phyloP scores from a whole-genome alignment of 2,113 vertebrate genomes.

The Osmerus mordax region DNA sequence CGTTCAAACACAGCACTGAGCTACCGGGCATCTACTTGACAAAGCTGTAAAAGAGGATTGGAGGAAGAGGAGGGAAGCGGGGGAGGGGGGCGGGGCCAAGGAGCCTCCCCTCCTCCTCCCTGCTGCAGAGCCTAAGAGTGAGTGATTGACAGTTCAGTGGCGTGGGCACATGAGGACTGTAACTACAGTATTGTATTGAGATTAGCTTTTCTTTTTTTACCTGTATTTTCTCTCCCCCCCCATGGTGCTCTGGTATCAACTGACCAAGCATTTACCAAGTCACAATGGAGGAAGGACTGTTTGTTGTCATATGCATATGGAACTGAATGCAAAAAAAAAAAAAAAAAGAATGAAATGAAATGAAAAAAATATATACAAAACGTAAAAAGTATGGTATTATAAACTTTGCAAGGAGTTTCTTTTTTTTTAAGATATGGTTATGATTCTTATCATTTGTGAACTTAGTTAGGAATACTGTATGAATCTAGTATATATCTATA shows the following conservation, averaged over 20 bases:
- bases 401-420: constrained; percentile 77
- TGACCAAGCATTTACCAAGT: constrained; percentile 81
- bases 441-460: constrained; percentile 77
- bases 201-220: neutral
- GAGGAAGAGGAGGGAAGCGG: constrained; percentile 56
- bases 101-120: constrained; percentile 7
- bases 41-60: constrained; percentile 67
- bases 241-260: constrained; percentile 81
- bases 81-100: constrained; percentile 54
- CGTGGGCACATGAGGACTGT: constrained; percentile 77
- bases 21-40: constrained; percentile 84
- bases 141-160: constrained; percentile 27
- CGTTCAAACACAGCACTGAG: constrained; percentile 76
- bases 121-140: constrained; percentile 53
- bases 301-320: constrained; percentile 69
- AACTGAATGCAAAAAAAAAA: constrained; percentile 70
- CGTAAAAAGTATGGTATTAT: constrained; percentile 61
- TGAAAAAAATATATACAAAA: constrained; percentile 10
- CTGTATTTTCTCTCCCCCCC: constrained; percentile 35
- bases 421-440: constrained; percentile 51
- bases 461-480: constrained; percentile 81
- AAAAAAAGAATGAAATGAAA: constrained; percentile 5
- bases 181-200: constrained; percentile 60
- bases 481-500: constrained; percentile 77
- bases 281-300: constrained; percentile 68